Conservation (phyloP, 2,888 invertebrate genomes). For the Pterostichus madidus region DNA sequence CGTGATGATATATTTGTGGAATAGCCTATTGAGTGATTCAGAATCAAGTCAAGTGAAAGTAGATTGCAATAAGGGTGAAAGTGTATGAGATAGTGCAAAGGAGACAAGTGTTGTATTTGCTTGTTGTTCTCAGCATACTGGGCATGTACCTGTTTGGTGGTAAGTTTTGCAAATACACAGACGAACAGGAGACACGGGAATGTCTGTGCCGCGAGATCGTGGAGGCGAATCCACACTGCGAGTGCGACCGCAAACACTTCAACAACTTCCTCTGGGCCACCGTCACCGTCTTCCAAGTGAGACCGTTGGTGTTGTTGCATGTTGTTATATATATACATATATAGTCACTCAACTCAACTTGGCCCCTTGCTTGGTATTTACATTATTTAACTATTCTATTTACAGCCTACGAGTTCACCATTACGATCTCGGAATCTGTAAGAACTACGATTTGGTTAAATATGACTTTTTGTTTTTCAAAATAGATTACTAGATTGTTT, state of each 20-base stretch:
- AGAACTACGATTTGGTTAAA: no score
- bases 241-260: constrained; percentile 99
- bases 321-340: constrained; percentile 64
- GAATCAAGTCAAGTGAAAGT: neutral
- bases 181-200: constrained; percentile 88
- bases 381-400: no score
- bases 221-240: constrained; percentile 92
- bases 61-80: neutral
- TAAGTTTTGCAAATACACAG: constrained; percentile 99
- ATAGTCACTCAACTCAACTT: no score
- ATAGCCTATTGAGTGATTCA: no score
- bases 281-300: constrained; percentile 98
- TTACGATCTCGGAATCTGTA: no score
- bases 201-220: constrained; percentile 96
- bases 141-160: constrained; percentile 99
- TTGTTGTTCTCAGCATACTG: constrained; percentile 89
- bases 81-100: no score
- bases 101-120: no score
- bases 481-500: no score
- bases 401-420: no score
- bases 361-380: constrained; percentile 39
- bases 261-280: constrained; percentile 99
- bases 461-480: no score
- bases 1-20: no score
- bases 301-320: constrained; percentile 72